A percentile compares a stretch with the other conserved stretches of the same genome.
These are phyloP conservation scores for Phyllotreta cruciferae DNA, from an alignment of 2,888 invertebrate genomes.

Conservation along the genomic window DNA sequence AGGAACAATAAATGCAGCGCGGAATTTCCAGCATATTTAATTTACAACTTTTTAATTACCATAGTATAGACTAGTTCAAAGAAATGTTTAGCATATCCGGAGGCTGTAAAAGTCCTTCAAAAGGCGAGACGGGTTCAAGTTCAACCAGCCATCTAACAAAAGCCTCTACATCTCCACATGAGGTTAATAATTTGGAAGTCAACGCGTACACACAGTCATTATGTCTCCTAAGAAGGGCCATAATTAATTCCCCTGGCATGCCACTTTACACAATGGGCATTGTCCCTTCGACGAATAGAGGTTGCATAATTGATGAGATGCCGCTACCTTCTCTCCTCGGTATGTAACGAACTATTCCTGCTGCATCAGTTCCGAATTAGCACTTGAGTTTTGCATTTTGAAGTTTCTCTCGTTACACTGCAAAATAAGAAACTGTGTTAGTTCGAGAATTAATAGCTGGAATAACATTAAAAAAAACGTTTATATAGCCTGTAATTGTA, in stretches of 20 bases:
- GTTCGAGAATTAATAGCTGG: no score
- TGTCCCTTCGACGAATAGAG: slow-evolving; percentile 50
- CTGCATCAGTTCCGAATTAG: background rate
- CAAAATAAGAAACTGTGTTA: no score
- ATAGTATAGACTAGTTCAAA: background rate
- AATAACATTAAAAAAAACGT: no score
- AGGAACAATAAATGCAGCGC: background rate
- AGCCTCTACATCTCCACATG: slow-evolving; percentile 33
- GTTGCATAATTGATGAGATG: slow-evolving; percentile 43
- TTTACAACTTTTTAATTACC: no score
- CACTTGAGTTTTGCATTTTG: no score
- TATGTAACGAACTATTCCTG: slow-evolving; percentile 6
- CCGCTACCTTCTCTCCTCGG: background rate
- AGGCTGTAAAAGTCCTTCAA: slow-evolving; percentile 14
- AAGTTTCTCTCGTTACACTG: no score
- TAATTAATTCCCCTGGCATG: slow-evolving; percentile 46
- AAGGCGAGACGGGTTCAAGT: slow-evolving; percentile 16
- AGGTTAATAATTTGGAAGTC: slow-evolving; percentile 43
- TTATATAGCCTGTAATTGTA: no score
- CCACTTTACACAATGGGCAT: slow-evolving; percentile 48
- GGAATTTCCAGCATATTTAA: background rate
- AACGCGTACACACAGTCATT: slow-evolving; percentile 41
- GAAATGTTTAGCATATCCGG: slow-evolving; percentile 9
- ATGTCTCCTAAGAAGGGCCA: slow-evolving; percentile 40
- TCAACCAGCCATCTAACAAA: slow-evolving; percentile 33